Evolutionary conservation across 1,140 invertebrate species (phyloP).

Genomic region (Arctopsyche grandis): DNA sequence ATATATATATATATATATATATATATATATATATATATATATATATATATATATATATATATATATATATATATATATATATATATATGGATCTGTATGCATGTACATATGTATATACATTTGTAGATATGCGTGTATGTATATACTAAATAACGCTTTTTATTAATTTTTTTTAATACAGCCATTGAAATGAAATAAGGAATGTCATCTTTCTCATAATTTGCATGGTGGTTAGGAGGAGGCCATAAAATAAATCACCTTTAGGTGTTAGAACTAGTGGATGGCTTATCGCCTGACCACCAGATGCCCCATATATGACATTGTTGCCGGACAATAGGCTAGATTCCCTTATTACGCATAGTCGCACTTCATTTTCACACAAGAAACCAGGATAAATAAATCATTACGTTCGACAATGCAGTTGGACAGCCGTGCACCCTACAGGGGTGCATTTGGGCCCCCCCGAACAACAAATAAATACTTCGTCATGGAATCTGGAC

Average conservation of each 20-base stretch:
- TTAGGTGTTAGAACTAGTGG: too few relatives aligned
- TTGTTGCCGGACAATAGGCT: conserved; percentile 32
- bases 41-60: too few relatives aligned
- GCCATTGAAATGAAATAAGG: too few relatives aligned
- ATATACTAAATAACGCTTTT: too few relatives aligned
- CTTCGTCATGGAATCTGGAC: neutral
- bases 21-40: too few relatives aligned
- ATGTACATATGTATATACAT: too few relatives aligned
- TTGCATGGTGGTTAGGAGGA: neutral
- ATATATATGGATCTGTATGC: too few relatives aligned
- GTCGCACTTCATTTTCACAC: conserved; percentile 44
- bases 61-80: too few relatives aligned
- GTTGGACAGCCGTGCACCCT: conserved; percentile 1
- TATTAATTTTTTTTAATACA: too few relatives aligned
- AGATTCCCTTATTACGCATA: conserved; percentile 39
- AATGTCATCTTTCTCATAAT: too few relatives aligned
- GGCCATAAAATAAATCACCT: conserved; percentile 4
- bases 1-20: too few relatives aligned
- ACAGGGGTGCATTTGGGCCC: neutral
- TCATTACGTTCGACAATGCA: conserved; percentile 44
- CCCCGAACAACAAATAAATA: neutral
- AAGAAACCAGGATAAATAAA: conserved; percentile 49
- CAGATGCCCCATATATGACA: conserved; percentile 35
- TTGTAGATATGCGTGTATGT: too few relatives aligned
- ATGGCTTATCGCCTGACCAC: conserved; percentile 33